Evolutionary conservation across 1,140 invertebrate genomes (phyloP), one percentile per base, ranked within the genome.

Genomic region (Drepana arcuata): DNA sequence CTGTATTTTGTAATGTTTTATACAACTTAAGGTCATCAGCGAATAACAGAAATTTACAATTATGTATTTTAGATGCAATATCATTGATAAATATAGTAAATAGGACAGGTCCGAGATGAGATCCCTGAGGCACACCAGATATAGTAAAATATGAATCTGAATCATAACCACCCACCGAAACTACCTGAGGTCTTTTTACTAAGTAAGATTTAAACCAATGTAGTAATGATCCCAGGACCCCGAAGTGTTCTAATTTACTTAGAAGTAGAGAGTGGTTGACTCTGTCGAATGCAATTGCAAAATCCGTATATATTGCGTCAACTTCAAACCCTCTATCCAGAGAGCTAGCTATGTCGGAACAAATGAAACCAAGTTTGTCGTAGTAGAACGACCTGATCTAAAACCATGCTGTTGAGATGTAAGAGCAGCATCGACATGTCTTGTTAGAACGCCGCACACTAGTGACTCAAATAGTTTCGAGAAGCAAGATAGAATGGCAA

Each of bases 401-500:
- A 37, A 37, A 1, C 35, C 35, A 21, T 37, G 35, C 6, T 29
- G 35, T 0, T 21, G 4, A n/a, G n/a, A n/a, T n/a, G n/a, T n/a
- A n/a, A n/a, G n/a, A n/a, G n/a, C n/a, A n/a, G n/a, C n/a, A n/a
- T n/a, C n/a, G n/a, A n/a, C n/a, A n/a, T n/a, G n/a, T n/a, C n/a
- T n/a, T n/a, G n/a, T n/a, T n/a, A n/a, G n/a, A n/a, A n/a, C n/a
- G n/a, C n/a, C n/a, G n/a, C 16, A 46, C 1, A 46, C 14, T 2
- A 45, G 11, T 7, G 24, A 33, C 13, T 45, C 42, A 34, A 38
- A 39, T 7, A 46, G 7, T 10, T 45, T 45, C 0, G 35, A 34
- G 15, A 45, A 12, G 14, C 36, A 45, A 26, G 38, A 41, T 1
- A 46, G 15, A 34, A 45, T 39, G 15, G 11, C 16, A 28, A 35